These are phyloP conservation scores for Pyrrhia umbra DNA, from an alignment of 2,888 invertebrate genomes.

Conservation along the genomic window DNA sequence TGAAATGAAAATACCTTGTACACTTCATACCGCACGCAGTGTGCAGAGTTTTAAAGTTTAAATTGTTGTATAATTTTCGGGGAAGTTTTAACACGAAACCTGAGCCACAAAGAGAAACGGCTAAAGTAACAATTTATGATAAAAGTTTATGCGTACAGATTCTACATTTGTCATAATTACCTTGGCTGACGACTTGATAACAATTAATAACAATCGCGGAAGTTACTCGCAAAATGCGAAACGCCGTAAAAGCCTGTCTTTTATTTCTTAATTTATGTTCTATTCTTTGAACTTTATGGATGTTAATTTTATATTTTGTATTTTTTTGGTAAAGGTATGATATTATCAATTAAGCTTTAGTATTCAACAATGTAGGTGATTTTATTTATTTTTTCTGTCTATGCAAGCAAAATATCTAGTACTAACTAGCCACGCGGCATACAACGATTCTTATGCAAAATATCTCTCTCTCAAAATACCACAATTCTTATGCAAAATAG, in stretches of 20 bases:
- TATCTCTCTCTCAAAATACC: too few relatives aligned
- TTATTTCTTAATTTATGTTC: neutral
- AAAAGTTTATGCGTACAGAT: conserved; percentile 44
- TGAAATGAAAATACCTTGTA: neutral
- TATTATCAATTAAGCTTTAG: too few relatives aligned
- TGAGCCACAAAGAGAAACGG: conserved; percentile 23
- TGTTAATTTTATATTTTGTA: neutral
- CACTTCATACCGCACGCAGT: neutral
- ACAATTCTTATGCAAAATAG: too few relatives aligned
- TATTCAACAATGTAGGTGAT: too few relatives aligned
- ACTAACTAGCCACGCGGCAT: too few relatives aligned
- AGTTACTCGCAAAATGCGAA: neutral
- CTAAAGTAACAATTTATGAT: conserved; percentile 50
- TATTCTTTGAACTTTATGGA: neutral
- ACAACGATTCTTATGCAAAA: too few relatives aligned
- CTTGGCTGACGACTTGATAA: conserved; percentile 11
- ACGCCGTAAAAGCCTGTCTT: neutral
- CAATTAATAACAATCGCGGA: conserved; percentile 29
- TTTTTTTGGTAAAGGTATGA: too few relatives aligned
- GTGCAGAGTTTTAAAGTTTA: conserved; percentile 33
- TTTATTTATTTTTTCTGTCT: too few relatives aligned
- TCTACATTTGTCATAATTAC: conserved; percentile 53
- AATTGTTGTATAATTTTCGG: conserved; percentile 45
- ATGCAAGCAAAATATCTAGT: too few relatives aligned
- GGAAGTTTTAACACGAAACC: conserved; percentile 38